Percentiles rank a stretch among this genome's conserved stretches.
phyloP scores from a whole-genome alignment of 2,888 invertebrate genomes.

The Ennomos erosarius region DNA sequence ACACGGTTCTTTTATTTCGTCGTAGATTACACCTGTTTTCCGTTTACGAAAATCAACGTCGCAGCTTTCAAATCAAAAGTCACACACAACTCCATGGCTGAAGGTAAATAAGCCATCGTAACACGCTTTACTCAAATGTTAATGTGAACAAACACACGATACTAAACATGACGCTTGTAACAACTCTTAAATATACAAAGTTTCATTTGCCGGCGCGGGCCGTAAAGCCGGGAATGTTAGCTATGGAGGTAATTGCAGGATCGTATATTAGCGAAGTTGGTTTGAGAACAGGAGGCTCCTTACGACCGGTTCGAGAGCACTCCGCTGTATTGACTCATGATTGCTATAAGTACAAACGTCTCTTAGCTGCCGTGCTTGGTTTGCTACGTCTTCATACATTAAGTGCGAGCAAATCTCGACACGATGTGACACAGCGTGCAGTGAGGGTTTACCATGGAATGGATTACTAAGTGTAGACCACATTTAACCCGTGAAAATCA shows the following conservation, averaged over 20 bases:
- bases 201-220: slow-evolving; percentile 48
- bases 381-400: neutral
- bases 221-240: slow-evolving; percentile 54
- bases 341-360: slow-evolving; percentile 32
- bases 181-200: slow-evolving; percentile 57
- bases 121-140: slow-evolving; percentile 47
- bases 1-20: neutral
- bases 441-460: neutral
- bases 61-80: slow-evolving; percentile 19
- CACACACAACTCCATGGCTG: slow-evolving; percentile 37
- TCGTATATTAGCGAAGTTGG: slow-evolving; percentile 60
- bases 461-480: too few relatives aligned
- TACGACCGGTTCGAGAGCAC: slow-evolving; percentile 36
- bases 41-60: slow-evolving; percentile 30
- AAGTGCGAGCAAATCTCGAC: slow-evolving; percentile 11
- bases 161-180: slow-evolving; percentile 54
- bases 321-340: slow-evolving; percentile 40
- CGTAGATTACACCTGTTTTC: slow-evolving; percentile 33
- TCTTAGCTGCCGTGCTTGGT: slow-evolving; percentile 23
- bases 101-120: slow-evolving; percentile 56
- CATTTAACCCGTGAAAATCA: too few relatives aligned
- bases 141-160: slow-evolving; percentile 55
- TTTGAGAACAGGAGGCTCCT: slow-evolving; percentile 42
- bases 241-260: slow-evolving; percentile 59
- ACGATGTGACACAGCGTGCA: slow-evolving; percentile 1